These are phyloP conservation scores for Empidonax traillii DNA, from an alignment of 2,113 vertebrate species.

Conservation along the genomic window DNA sequence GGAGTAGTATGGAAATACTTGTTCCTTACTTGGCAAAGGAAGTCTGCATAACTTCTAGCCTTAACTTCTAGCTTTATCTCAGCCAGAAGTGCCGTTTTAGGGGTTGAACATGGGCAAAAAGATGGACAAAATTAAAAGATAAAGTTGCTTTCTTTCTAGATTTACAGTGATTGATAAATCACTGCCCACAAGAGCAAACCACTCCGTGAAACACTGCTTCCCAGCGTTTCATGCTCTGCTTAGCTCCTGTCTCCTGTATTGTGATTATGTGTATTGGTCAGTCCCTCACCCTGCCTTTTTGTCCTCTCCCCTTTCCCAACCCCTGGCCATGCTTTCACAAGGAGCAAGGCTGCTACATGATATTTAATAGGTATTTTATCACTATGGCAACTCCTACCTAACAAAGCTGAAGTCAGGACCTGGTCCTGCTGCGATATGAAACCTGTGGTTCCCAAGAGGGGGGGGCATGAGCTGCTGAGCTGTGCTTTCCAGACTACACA, in stretches of 20 bases:
- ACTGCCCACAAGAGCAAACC: not conserved
- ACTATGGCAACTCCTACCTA: not conserved
- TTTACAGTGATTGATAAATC: not conserved
- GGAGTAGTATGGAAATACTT: not conserved
- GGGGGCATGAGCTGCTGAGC: not conserved
- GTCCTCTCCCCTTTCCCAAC: not conserved
- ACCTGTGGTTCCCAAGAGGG: not conserved
- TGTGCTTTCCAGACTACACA: not conserved
- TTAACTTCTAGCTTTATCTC: not conserved
- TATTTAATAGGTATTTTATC: not conserved
- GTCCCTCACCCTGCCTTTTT: not conserved
- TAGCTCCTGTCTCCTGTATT: not conserved
- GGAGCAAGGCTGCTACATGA: not conserved
- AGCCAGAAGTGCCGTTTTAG: not conserved
- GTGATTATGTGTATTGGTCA: not conserved
- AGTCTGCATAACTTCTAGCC: not conserved
- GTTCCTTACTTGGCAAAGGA: not conserved
- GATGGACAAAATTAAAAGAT: not conserved
- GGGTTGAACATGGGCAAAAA: not conserved
- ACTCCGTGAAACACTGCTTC: not conserved
- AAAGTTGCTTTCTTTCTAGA: not conserved
- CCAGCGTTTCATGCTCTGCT: not conserved
- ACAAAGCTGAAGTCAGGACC: not conserved
- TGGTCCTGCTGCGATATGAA: not conserved
- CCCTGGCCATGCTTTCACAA: not conserved